Evolutionary conservation across 2,888 invertebrate genomes (phyloP).

Genomic region (Enchytraeus crypticus): DNA sequence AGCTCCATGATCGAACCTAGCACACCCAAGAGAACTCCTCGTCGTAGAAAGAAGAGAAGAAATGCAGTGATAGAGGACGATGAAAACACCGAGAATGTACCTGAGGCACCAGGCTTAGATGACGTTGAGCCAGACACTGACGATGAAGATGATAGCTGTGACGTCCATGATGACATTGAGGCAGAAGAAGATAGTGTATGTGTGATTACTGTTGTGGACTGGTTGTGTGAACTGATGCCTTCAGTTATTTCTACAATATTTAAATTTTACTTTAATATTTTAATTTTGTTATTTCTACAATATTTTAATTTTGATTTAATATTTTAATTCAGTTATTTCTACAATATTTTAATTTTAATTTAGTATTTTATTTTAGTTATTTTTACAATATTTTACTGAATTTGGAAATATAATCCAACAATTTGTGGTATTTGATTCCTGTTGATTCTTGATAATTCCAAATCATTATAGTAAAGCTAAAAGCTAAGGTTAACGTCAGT

Average conservation of each 20-base stretch:
- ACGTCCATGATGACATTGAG: slow-evolving; percentile 21
- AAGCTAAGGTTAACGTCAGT: no score
- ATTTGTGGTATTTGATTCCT: no score
- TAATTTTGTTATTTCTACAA: no score
- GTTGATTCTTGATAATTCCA: no score
- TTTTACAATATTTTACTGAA: not conserved
- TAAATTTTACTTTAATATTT: no score
- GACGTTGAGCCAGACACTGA: slow-evolving; percentile 25
- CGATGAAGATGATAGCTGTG: slow-evolving; percentile 32
- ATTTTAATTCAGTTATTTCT: not conserved
- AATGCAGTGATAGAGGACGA: not conserved
- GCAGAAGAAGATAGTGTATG: not conserved
- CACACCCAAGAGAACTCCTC: slow-evolving; percentile 17
- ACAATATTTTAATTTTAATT: not conserved
- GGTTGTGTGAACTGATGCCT: not conserved
- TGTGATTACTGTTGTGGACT: not conserved
- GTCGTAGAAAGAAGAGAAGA: not conserved
- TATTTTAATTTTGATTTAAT: no score
- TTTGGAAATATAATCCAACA: no score
- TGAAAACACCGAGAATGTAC: slow-evolving; percentile 14
- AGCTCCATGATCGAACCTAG: not conserved
- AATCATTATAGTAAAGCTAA: no score
- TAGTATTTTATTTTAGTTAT: not conserved
- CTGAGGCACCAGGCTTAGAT: slow-evolving; percentile 1
- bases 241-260: no score